These are phyloP conservation scores for Leptobrachium leishanense DNA, from an alignment of 2,113 vertebrate species.

Conservation along the genomic window DNA sequence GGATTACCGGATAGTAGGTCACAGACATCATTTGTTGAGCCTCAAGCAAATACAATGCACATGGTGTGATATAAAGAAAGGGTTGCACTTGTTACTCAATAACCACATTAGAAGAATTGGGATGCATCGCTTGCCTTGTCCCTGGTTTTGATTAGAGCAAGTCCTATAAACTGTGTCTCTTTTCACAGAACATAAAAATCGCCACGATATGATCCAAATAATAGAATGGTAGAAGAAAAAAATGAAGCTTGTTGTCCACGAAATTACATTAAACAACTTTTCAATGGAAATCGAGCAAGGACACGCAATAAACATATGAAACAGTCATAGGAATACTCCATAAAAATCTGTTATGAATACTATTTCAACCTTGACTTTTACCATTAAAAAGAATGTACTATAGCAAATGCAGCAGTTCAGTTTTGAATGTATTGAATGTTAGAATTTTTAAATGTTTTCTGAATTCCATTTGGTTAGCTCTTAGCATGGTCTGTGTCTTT, in stretches of 20 bases:
- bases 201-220: neutral
- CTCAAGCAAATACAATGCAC: neutral
- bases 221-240: neutral
- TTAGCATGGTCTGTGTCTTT: no score
- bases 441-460: no score
- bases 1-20: neutral
- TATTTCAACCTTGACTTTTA: neutral
- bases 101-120: neutral
- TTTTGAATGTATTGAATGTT: no score
- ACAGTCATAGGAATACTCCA: neutral
- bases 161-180: neutral
- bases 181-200: constrained; percentile 3
- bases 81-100: neutral
- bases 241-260: neutral
- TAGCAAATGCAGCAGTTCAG: no score
- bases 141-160: neutral
- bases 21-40: neutral
- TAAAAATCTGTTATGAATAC: neutral
- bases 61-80: neutral
- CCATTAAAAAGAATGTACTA: neutral
- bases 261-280: constrained; percentile 1
- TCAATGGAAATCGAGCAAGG: neutral
- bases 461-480: no score
- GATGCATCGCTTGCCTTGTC: neutral
- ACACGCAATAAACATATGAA: neutral